Percentiles rank a stretch among this genome's conserved stretches.
Conservation (phyloP, 2,888 invertebrate genomes). For the Ceramica pisi region DNA sequence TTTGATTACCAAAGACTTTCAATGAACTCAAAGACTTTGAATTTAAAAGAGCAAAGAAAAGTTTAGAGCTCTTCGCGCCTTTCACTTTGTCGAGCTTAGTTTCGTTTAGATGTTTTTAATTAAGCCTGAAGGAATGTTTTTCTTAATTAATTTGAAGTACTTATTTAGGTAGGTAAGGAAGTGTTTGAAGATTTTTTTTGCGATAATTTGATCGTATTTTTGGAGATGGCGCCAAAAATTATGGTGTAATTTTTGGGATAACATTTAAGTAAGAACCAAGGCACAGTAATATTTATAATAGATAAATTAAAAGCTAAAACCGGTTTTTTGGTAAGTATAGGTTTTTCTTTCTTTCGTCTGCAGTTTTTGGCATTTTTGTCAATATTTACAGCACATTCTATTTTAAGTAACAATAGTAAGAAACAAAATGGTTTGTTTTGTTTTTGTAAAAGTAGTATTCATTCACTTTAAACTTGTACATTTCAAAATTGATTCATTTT, state of each 20-base stretch:
- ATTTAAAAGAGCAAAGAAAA: slow-evolving; percentile 37
- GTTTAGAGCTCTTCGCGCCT: slow-evolving; percentile 36
- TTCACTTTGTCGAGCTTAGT: slow-evolving; percentile 28
- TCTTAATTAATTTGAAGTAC: slow-evolving; percentile 41
- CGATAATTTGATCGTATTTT: not conserved
- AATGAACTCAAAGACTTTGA: slow-evolving; percentile 48
- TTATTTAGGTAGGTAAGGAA: slow-evolving; percentile 3
- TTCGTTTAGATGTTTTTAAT: slow-evolving; percentile 51
- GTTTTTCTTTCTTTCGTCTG: too few relatives aligned
- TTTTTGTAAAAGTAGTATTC: too few relatives aligned
- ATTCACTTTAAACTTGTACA: not conserved
- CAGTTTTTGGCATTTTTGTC: too few relatives aligned
- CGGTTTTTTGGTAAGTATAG: too few relatives aligned
- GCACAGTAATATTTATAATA: too few relatives aligned
- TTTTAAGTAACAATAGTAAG: too few relatives aligned
- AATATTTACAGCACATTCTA: too few relatives aligned
- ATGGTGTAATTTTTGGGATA: not conserved
- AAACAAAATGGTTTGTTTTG: too few relatives aligned
- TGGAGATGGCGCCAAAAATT: not conserved
- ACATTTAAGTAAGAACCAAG: not conserved
- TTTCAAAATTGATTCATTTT: too few relatives aligned
- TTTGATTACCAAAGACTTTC: slow-evolving; percentile 51
- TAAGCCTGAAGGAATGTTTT: slow-evolving; percentile 31
- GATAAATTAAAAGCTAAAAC: too few relatives aligned
- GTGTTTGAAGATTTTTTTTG: slow-evolving; percentile 5